Percentiles rank a stretch among this genome's conserved stretches.
These are phyloP conservation scores for Drosophila affinis DNA, from an alignment of 2,888 invertebrate species.

Conservation along the genomic window DNA sequence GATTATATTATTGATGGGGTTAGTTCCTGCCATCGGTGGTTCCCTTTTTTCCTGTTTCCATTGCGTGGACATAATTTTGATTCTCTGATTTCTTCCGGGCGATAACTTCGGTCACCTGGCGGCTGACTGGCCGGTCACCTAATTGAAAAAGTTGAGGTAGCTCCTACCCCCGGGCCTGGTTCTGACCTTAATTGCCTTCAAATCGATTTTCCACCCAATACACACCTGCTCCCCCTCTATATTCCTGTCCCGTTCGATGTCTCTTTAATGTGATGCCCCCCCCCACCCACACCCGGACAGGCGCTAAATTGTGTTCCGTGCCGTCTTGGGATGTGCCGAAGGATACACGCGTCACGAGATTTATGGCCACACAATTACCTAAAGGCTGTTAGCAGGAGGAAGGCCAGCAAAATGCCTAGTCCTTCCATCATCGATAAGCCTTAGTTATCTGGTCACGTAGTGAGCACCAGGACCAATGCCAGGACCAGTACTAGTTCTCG, in stretches of 20 bases:
- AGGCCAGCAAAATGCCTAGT: slow-evolving; percentile 19
- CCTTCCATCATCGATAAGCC: slow-evolving; percentile 28
- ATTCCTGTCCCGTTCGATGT: slow-evolving; percentile 30
- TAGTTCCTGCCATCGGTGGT: slow-evolving; percentile 19
- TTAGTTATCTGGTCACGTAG: slow-evolving; percentile 72
- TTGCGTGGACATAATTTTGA: slow-evolving; percentile 60
- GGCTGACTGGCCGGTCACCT: slow-evolving; percentile 9
- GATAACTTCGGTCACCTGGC: slow-evolving; percentile 63
- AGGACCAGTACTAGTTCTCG: slow-evolving; percentile 2
- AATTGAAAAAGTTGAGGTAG: slow-evolving; percentile 76
- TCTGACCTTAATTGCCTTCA: slow-evolving; percentile 71
- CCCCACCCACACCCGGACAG: slow-evolving; percentile 39
- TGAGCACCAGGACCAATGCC: slow-evolving; percentile 14
- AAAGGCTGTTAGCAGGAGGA: slow-evolving; percentile 34
- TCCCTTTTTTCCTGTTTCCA: slow-evolving; percentile 2
- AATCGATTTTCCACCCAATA: slow-evolving; percentile 61
- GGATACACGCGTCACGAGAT: slow-evolving; percentile 54
- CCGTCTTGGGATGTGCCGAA: slow-evolving; percentile 36
- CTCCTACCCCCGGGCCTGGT: slow-evolving; percentile 40
- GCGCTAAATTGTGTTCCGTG: slow-evolving; percentile 43
- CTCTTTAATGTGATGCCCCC: slow-evolving; percentile 49
- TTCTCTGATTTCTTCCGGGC: slow-evolving; percentile 61
- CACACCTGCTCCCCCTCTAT: slow-evolving; percentile 19
- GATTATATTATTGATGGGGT: slow-evolving; percentile 63
- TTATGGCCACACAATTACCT: slow-evolving; percentile 69